phyloP scores from a whole-genome alignment of 2,113 vertebrate genomes.

The Calidris pugnax region DNA sequence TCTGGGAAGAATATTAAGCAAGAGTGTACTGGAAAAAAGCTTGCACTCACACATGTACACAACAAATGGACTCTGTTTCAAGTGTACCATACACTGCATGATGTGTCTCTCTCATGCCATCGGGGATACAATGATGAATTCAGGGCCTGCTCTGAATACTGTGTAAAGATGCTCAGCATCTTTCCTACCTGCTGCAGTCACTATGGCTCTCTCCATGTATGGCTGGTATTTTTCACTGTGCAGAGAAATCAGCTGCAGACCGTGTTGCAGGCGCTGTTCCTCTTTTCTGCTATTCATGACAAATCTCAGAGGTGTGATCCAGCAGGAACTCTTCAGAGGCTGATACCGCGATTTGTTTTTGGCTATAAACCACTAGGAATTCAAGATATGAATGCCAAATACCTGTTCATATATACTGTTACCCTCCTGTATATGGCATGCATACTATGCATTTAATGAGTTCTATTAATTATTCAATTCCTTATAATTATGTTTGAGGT shows the following conservation, averaged over 20 bases:
- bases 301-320: neutral
- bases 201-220: accelerated
- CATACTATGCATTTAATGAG: neutral
- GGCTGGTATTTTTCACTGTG: neutral
- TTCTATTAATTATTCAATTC: neutral
- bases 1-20: constrained; percentile 21
- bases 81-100: neutral
- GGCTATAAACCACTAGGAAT: neutral
- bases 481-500: neutral
- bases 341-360: neutral
- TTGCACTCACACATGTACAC: neutral
- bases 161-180: neutral
- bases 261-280: neutral
- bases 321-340: neutral
- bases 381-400: neutral
- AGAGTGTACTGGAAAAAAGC: neutral
- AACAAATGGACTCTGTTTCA: neutral
- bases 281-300: neutral
- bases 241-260: neutral
- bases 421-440: neutral
- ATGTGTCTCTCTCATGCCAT: neutral
- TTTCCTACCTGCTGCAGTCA: neutral
- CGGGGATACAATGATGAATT: neutral
- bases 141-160: neutral
- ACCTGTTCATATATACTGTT: neutral